Evolutionary conservation across 1,140 invertebrate genomes (phyloP).

Genomic region (Eufriesea mexicana): DNA sequence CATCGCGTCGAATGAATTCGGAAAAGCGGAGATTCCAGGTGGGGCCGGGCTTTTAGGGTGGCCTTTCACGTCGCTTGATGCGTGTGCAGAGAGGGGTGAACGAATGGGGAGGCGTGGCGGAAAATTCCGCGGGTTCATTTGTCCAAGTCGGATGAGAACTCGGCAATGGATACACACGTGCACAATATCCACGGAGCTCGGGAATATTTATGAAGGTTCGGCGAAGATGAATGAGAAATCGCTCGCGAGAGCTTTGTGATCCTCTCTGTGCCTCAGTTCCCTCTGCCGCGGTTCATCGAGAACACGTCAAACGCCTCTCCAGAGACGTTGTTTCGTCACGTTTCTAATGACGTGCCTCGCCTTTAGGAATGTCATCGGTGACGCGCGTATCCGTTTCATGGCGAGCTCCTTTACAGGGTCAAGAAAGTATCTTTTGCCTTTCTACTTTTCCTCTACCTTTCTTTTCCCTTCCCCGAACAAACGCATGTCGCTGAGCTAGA

Average conservation of each 20-base stretch:
- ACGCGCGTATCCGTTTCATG: background rate
- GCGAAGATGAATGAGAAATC: slow-evolving; percentile 45
- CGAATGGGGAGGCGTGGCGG: background rate
- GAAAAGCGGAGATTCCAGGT: background rate
- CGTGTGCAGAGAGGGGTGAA: background rate
- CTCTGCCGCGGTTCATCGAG: slow-evolving; percentile 23
- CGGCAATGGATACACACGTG: slow-evolving; percentile 42
- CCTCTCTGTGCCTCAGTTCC: slow-evolving; percentile 10
- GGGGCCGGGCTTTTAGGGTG: background rate
- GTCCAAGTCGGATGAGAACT: slow-evolving; percentile 40
- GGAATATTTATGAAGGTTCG: slow-evolving; percentile 52
- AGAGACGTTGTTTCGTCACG: slow-evolving; percentile 43
- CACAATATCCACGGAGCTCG: slow-evolving; percentile 17
- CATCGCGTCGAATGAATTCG: slow-evolving; percentile 21
- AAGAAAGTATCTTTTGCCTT: background rate
- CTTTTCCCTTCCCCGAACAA: no score
- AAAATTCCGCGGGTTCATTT: slow-evolving; percentile 42
- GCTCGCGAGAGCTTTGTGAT: slow-evolving; percentile 27
- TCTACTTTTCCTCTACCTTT: background rate
- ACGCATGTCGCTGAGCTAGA: no score
- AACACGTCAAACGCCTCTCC: slow-evolving; percentile 34
- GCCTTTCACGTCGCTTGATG: slow-evolving; percentile 11
- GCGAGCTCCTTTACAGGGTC: background rate
- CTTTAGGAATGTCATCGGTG: background rate
- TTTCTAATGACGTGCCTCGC: slow-evolving; percentile 11